Evolutionary conservation across 1,140 invertebrate genomes (phyloP), one percentile per base, ranked within the genome.

Genomic region (Plodia interpunctella): DNA sequence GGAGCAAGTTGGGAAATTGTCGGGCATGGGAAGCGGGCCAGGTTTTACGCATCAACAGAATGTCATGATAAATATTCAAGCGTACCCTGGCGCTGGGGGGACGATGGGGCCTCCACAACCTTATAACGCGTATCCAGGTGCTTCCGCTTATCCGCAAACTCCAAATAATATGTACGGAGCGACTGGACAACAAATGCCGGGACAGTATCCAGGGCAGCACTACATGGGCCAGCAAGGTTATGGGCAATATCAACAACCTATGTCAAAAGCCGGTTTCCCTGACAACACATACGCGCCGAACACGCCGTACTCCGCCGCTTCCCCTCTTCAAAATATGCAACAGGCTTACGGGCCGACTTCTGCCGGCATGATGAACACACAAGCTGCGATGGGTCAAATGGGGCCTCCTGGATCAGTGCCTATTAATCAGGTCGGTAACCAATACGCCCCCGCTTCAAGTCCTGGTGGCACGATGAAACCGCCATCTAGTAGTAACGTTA

Each of bases 61-160:
- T 62, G 88, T 90, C 5, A 90, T 88, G 84, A 90, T 90, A 18
- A 90, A 90, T 64, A 90, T 90, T 18, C 90, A 90, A 71, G 86
- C 88, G 11, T 90, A 89, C 60, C 88, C 88, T 10, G 87, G 87
- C 5, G 72, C 60, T 3, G 75, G 79, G n/a, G 80, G 78, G 0
- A 71, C 79, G 32, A 79, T 84, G 74, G 74, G 70, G 32, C 76
- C 76, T 10, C 74, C 77, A 5, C 78, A 79, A 30, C 62, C 74
- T 6, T 83, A 83, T 54, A 79, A 79, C 25, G 8, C 72, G 19
- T 87, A 83, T 56, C 55, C 58, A 38, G 68, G 70, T 13, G 76
- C 78, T 32, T 63, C 67, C n/a, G 65, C 65, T 5, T 86, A 75
- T 62, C 64, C 76, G 2, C 75, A 75, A 57, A 25, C 63, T 50